A percentile compares a stretch with the other conserved stretches of the same genome.
Conservation (phyloP, 1,140 invertebrate genomes). For the Lepidurus apus region DNA sequence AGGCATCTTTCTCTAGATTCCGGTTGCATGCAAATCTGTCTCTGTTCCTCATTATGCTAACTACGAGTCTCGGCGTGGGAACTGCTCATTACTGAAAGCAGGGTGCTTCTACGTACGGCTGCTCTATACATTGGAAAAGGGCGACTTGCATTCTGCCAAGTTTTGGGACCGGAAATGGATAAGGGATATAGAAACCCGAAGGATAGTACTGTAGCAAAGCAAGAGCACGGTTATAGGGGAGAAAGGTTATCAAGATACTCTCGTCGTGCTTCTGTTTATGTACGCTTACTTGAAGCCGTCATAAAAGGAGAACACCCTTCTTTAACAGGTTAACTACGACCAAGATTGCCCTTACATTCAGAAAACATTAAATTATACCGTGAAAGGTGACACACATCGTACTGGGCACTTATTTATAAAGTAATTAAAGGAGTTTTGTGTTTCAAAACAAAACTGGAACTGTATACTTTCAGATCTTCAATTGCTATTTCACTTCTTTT, state of each 20-base stretch:
- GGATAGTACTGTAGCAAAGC: background rate
- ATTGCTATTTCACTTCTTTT: background rate
- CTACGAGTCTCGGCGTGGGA: conserved; percentile 17
- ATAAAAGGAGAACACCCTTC: conserved; percentile 14
- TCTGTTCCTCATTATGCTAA: conserved; percentile 19
- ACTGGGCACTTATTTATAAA: too few species aligned
- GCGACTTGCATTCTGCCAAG: background rate
- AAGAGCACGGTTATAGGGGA: background rate
- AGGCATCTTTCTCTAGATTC: conserved; percentile 16
- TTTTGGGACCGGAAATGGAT: background rate
- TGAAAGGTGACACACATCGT: too few species aligned
- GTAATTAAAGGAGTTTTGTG: too few species aligned
- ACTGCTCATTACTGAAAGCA: conserved; percentile 1
- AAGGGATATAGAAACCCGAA: conserved; percentile 5
- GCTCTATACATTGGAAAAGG: background rate
- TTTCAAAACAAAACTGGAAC: too few species aligned
- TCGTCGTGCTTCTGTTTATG: conserved; percentile 8
- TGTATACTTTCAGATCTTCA: too few species aligned
- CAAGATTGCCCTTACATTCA: background rate
- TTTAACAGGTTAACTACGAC: background rate
- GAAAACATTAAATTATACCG: background rate
- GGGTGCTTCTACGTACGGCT: background rate
- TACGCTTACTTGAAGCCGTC: background rate
- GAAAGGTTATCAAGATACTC: background rate
- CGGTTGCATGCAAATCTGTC: conserved; percentile 18